Evolutionary conservation across 1,140 invertebrate genomes (phyloP).

Genomic region (Rhysida immarginata): DNA sequence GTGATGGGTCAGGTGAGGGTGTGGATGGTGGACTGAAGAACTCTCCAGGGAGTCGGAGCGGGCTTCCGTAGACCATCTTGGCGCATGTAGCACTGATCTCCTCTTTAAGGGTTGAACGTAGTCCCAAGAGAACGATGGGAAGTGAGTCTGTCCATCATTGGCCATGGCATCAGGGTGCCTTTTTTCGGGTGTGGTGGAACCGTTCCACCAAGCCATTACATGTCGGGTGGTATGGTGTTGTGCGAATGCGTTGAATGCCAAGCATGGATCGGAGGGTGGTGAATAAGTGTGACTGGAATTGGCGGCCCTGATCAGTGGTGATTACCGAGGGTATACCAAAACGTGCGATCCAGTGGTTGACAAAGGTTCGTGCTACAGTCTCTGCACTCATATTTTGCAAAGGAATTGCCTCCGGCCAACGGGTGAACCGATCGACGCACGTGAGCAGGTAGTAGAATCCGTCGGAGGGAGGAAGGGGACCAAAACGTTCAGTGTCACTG

Average conservation of each 20-base stretch:
- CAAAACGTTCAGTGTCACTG: no score
- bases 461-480: not conserved
- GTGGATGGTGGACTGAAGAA: no score
- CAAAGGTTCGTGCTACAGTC: not conserved
- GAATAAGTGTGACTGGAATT: not conserved
- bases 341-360: not conserved
- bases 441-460: not conserved
- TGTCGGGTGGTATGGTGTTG: not conserved
- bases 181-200: not conserved
- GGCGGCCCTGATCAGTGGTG: not conserved
- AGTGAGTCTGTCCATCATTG: no score
- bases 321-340: not conserved
- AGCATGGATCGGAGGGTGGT: not conserved
- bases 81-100: no score
- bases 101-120: no score
- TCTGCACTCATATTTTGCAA: not conserved
- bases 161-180: not conserved
- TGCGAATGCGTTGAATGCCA: not conserved
- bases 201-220: not conserved
- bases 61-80: no score
- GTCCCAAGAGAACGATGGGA: no score
- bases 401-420: not conserved
- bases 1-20: no score
- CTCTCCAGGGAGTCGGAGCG: no score
- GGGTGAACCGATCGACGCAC: not conserved